Evolutionary conservation across 2,888 invertebrate species (phyloP), one percentile per base, ranked within the genome.

Genomic region (Morpho achilles): DNA sequence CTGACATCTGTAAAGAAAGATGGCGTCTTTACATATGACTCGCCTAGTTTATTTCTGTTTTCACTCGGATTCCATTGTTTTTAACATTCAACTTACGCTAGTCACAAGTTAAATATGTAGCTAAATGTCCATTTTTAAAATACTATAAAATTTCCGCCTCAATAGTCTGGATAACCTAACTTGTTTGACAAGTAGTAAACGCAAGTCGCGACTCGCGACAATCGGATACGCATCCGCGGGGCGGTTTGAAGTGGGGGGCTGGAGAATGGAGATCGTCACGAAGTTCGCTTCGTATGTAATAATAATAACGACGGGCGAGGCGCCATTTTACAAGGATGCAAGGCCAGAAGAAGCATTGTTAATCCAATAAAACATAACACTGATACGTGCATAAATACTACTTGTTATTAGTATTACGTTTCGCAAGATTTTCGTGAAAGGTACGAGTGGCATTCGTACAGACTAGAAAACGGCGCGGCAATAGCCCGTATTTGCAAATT

Each of bases 1-100:
- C 96, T 94, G 97, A 96, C 97, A 97, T 97, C 97, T 97, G 93
- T 76, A 94, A 94, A 89, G 88, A 85, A 89, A 90, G 87, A 90
- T 90, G 90, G 90, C 90, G 89, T 87, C 90, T 87, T 87, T 89
- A 88, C 88, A 88, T 88, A 87, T 88, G 89, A 89, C 82, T 89
- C 83, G 86, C 82, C 84, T 82, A 79, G 76, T 79, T 77, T 70
- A 70, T 73, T 74, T 76, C 69, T 71, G 71, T 72, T 63, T 59
- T 63, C 59, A 48, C 60, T 67, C 74, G 72, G 66, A 68, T 75
- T 69, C 67, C 71, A 71, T 67, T 65, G 56, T 69, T 75, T 67
- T 61, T 61, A 65, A 64, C 68, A 69, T 64, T 69, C 62, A 63
- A 62, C 62, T 65, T 73, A 67, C 42, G 62, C 72, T 69, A 82